Evolutionary conservation across 2,888 invertebrate genomes (phyloP), one percentile per base, ranked within the genome.

Genomic region (Pecten maximus): DNA sequence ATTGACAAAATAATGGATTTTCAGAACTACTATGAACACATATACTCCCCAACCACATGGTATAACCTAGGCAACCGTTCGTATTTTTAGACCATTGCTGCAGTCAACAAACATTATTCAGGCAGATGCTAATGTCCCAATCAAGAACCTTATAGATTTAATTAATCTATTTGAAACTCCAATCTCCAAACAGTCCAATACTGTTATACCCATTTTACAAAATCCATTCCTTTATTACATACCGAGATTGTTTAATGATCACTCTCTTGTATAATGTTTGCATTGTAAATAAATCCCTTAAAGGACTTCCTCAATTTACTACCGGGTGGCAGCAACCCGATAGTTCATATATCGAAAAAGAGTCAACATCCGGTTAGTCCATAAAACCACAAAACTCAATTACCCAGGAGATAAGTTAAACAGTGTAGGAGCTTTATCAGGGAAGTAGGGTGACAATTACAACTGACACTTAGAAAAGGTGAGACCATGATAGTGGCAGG

Each of bases 361-460:
- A 74, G 74, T 74, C 74, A 74, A 74, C 74, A 74, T 74, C 74
- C 74, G 74, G 74, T 35, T 74, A 23, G 28, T 74, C 74, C 2
- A 74, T 74, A 74, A 74, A 74, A 74, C 35, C 35, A 74, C 74
- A 35, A 74, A 60, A 28, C 74, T 35, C 35, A 35, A 74, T 74
- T 74, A 74, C 12, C 74, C 74, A 35, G 74, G 35, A 23, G 35
- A 54, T n/a, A 54, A 54, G 54, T 54, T 74, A 74, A 74, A 74
- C 74, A 74, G 28, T 74, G 6, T 54, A 54, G 54, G 23, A n/a
- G 74, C 74, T 74, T 74, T 74, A 74, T 74, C 74, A 74, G 4
- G 74, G 74, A 74, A 74, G 74, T 74, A 74, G 74, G 74, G 74
- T 74, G 74, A 28, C 74, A 74, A 74, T 74, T 74, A 74, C 23